Evolutionary conservation across 2,888 invertebrate species (phyloP), one percentile per base, ranked within the genome.

Genomic region (Notodonta ziczac): DNA sequence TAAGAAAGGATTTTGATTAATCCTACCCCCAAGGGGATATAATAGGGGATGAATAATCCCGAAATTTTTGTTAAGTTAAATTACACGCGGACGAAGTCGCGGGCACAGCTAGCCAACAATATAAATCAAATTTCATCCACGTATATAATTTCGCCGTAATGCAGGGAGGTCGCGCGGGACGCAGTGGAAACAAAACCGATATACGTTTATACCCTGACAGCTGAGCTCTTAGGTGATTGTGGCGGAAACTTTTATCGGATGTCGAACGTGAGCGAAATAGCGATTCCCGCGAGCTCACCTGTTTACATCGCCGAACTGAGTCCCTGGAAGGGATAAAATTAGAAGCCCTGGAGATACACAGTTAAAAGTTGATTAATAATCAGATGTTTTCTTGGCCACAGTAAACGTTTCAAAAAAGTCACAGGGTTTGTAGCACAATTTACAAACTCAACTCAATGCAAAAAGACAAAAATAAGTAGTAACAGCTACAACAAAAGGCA

Each of bases 191-290:
- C 91, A 91, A 93, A 91, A 92, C 90, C 90, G 91, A 91, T 92
- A 90, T 91, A 90, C 87, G 90, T 87, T 89, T 91, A 91, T 93
- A 88, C 88, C 90, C 87, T 91, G 93, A 93, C 93, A 93, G 92
- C 93, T 93, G 93, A 93, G 94, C 93, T 94, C 93, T 94, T 93
- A 93, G 93, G 93, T 92, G 93, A 93, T 94, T 94, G 94, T 93
- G 92, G 92, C 86, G 89, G 91, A 91, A 93, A 94, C 90, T 93
- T 93, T 94, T 94, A 93, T 94, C 94, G 91, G 89, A 93, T 91
- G 91, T 90, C 88, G 90, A 89, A 92, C 94, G 94, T 94, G 94
- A 91, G 87, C 87, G 82, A 90, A 93, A 93, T 93, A 89, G 89
- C 87, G 89, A 92, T 89, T 88, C 89, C 89, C 89, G 84, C 80